Conservation (phyloP, 1,140 invertebrate genomes). For the Eumaeus atala region DNA sequence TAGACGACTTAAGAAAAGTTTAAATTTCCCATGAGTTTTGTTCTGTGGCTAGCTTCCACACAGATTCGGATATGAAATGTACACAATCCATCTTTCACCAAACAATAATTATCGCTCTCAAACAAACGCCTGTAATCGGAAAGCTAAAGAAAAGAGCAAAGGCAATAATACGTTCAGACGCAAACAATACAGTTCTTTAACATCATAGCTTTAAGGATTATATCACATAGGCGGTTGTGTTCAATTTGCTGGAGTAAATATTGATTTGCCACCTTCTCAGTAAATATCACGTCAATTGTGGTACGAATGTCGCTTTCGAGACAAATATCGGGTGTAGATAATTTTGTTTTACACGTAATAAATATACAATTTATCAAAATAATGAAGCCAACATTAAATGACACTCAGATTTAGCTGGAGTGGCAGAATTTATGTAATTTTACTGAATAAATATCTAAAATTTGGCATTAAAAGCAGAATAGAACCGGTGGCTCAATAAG, state of each 20-base stretch:
- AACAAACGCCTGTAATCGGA: conserved; percentile 10
- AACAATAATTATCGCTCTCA: conserved; percentile 8
- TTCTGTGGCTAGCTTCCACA: neutral
- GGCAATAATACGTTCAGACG: neutral
- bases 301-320: conserved; percentile 5
- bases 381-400: too few relatives aligned
- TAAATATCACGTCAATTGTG: conserved; percentile 15
- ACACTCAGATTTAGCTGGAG: too few relatives aligned
- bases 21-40: neutral
- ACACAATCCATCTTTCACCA: conserved; percentile 8
- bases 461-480: too few relatives aligned
- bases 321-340: conserved; percentile 1
- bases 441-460: too few relatives aligned
- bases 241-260: conserved; percentile 17
- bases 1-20: neutral
- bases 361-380: too few relatives aligned
- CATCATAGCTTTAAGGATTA: conserved; percentile 1
- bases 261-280: conserved; percentile 19
- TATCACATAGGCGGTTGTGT: neutral
- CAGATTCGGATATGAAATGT: neutral
- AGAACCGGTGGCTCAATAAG: too few relatives aligned
- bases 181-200: neutral
- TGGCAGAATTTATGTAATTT: too few relatives aligned
- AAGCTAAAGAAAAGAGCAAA: conserved; percentile 15
- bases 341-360: too few relatives aligned